Evolutionary conservation across 2,888 invertebrate genomes (phyloP).

Genomic region (Branchellion lobata): DNA sequence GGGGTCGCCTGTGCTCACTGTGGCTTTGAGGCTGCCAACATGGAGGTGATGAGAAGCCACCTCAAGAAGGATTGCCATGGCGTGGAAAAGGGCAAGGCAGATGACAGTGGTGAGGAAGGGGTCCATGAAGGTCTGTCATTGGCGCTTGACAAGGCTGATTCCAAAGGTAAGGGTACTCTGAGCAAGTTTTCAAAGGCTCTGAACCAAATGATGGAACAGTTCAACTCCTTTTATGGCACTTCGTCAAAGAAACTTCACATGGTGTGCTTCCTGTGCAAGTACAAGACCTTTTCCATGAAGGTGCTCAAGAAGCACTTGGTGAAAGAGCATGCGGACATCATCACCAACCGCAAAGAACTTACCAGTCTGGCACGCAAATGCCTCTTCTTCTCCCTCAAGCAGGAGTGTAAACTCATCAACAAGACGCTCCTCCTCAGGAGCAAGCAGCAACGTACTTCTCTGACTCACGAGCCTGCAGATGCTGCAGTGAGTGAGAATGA

Average conservation of each 20-base stretch:
- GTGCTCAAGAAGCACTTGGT: conserved; percentile 65
- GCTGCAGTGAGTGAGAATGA: background rate
- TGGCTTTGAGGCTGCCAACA: conserved; percentile 1
- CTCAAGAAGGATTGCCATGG: background rate
- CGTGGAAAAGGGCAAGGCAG: background rate
- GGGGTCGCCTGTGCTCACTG: background rate
- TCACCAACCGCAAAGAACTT: conserved; percentile 27
- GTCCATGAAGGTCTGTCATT: background rate
- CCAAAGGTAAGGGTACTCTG: background rate
- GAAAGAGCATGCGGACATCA: conserved; percentile 60
- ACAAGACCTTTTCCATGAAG: conserved; percentile 65
- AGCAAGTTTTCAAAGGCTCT: background rate
- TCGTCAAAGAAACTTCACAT: background rate
- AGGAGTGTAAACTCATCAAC: conserved; percentile 5
- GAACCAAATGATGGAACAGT: conserved; percentile 7
- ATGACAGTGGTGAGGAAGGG: background rate
- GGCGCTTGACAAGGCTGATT: background rate
- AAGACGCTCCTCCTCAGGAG: background rate
- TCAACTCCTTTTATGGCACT: background rate
- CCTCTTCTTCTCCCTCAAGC: conserved; percentile 1
- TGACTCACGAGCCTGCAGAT: background rate
- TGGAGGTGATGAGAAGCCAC: background rate
- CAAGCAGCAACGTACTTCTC: background rate
- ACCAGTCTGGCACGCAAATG: conserved; percentile 24
- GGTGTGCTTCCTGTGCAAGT: conserved; percentile 59